Evolutionary conservation across 2,888 invertebrate genomes (phyloP).

Genomic region (Chymomyza fuscimana): DNA sequence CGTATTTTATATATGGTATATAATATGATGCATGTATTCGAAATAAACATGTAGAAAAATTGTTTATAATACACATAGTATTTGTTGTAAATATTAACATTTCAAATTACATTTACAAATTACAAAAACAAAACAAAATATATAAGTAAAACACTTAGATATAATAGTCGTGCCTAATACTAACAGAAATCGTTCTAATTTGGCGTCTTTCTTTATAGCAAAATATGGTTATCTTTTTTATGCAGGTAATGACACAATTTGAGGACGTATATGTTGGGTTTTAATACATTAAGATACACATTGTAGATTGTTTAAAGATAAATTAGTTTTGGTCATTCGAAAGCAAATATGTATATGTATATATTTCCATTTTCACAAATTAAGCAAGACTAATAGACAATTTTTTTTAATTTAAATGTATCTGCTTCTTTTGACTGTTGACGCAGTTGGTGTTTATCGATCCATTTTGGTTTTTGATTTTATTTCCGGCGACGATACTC

Average conservation of each 20-base stretch:
- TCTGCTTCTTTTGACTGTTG: constrained; percentile 37
- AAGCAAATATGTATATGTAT: constrained; percentile 41
- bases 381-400: constrained; percentile 16
- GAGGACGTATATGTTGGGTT: constrained; percentile 69
- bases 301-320: constrained; percentile 18
- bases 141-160: constrained; percentile 22
- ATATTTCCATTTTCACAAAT: constrained; percentile 13
- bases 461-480: constrained; percentile 29
- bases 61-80: constrained; percentile 41
- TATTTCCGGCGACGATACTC: constrained; percentile 32
- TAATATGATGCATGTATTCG: not conserved
- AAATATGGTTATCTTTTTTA: not conserved
- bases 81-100: constrained; percentile 33
- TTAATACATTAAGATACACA: constrained; percentile 29
- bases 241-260: constrained; percentile 58
- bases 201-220: not conserved
- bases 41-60: not conserved
- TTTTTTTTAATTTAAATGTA: constrained; percentile 81
- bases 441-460: constrained; percentile 24
- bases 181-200: constrained; percentile 1
- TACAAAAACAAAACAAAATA: constrained; percentile 7
- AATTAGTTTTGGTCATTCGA: constrained; percentile 20
- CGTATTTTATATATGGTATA: not conserved
- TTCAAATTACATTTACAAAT: constrained; percentile 15
- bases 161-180: constrained; percentile 21